Conservation (phyloP, 2,888 invertebrate species). For the Megaustenia siamemsis region DNA sequence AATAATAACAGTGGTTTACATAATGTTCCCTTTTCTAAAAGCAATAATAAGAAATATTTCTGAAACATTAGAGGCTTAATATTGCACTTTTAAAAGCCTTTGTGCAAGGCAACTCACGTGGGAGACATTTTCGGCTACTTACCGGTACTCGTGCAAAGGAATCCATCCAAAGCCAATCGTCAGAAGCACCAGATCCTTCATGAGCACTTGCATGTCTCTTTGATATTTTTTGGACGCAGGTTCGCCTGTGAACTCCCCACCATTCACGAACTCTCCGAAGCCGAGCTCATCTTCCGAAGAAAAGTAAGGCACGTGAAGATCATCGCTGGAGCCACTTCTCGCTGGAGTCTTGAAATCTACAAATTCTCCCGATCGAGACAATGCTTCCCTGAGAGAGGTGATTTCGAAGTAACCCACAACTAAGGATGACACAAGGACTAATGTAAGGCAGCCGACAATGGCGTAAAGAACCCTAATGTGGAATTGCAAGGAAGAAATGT, state of each 20-base stretch:
- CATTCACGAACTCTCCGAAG: constrained; percentile 29
- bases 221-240: background rate
- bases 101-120: too few species aligned
- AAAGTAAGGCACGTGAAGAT: constrained; percentile 43
- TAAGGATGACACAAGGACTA: constrained; percentile 11
- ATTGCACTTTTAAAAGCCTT: too few species aligned
- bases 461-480: constrained; percentile 30
- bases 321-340: background rate
- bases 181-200: constrained; percentile 37
- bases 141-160: constrained; percentile 55
- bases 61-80: too few species aligned
- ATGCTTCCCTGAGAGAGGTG: constrained; percentile 3
- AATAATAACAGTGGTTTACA: too few species aligned
- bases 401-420: constrained; percentile 25
- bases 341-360: constrained; percentile 22
- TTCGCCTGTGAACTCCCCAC: background rate
- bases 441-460: constrained; percentile 28
- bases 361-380: constrained; percentile 4
- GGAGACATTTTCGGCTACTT: too few species aligned
- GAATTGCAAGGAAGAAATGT: constrained; percentile 8
- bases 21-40: too few species aligned
- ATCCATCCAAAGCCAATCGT: constrained; percentile 56
- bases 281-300: constrained; percentile 29
- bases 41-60: too few species aligned
- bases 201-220: constrained; percentile 30